Evolutionary conservation across 1,140 invertebrate genomes (phyloP), one percentile per base, ranked within the genome.

Genomic region (Asbolus verrucosus): DNA sequence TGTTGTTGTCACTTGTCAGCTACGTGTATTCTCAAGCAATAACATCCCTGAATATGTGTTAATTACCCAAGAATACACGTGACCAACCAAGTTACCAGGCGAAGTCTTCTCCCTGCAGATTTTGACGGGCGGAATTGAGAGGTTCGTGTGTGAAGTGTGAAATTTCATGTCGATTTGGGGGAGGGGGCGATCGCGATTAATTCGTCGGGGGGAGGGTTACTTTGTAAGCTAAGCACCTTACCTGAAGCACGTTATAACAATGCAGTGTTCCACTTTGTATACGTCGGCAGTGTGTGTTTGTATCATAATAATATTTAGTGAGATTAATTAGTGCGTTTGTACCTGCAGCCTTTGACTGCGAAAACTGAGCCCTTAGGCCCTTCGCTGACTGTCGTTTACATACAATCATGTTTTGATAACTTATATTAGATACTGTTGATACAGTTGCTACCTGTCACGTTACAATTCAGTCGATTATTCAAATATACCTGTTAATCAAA

Each of bases 11-110:
- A 88, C 88, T 87, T 87, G 86, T 89, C 86, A 91, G 91, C 91
- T 94, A 95, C 93, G 94, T 95, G 94, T 95, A 95, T 95, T 95
- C 94, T 95, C 93, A 95, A 95, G 94, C 94, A 95, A 95, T 95
- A 95, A 95, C 93, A 94, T 87, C 91, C 87, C 86, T 81, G 82
- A 88, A 90, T 88, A 87, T 91, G 91, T 93, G 92, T 93, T 94
- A 94, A 93, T 94, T 93, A 91, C 92, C 92, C 90, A 93, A 94
- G 92, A 93, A 94, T 94, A 94, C 92, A 88, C 92, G 92, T 93
- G 90, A 90, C 90, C 90, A 92, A 88, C 87, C 89, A 89, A 90
- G 89, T 89, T 85, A 82, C 71, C 43, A 14, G 8, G 18, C 8
- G 41, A n/a, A 6, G 30, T 39, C 18, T 63, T 24, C 9, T 27